Percentiles rank a stretch among this genome's conserved stretches.
These are phyloP conservation scores for Phylloscopus whistleri DNA, from an alignment of 2,113 vertebrate species.

Conservation along the genomic window DNA sequence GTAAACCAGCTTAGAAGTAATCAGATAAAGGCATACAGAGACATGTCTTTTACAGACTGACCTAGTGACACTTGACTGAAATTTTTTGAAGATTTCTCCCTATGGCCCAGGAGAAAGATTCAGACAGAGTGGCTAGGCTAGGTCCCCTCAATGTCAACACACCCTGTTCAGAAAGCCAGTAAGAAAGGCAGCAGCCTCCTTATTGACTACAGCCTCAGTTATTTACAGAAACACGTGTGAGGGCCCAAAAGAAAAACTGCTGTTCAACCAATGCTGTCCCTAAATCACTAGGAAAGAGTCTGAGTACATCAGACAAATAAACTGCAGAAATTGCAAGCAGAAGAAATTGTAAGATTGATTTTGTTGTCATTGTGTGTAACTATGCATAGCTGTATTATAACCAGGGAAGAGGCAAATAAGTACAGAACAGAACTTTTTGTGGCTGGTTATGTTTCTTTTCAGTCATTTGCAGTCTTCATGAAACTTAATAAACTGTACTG, in stretches of 20 bases:
- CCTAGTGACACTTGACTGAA: neutral
- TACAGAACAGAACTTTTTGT: neutral
- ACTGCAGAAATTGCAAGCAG: neutral
- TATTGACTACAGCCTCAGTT: neutral
- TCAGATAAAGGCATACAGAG: neutral
- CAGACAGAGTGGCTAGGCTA: neutral
- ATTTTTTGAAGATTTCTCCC: neutral
- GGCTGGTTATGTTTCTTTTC: neutral
- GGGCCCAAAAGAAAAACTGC: neutral
- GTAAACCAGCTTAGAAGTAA: neutral
- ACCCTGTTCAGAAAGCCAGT: neutral
- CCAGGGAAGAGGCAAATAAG: neutral
- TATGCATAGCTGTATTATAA: neutral
- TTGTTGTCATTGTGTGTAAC: neutral
- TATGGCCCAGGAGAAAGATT: neutral
- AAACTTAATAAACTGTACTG: neutral
- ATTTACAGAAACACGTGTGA: neutral
- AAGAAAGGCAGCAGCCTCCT: neutral
- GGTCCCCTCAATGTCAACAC: neutral
- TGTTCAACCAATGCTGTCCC: neutral
- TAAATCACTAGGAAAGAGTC: neutral
- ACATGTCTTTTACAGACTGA: neutral
- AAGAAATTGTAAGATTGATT: neutral
- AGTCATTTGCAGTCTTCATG: neutral
- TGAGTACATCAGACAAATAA: neutral